Percentiles rank a stretch among this genome's conserved stretches.
Evolutionary conservation across 2,888 invertebrate species (phyloP).

Genomic region (Tetragonula carbonaria): DNA sequence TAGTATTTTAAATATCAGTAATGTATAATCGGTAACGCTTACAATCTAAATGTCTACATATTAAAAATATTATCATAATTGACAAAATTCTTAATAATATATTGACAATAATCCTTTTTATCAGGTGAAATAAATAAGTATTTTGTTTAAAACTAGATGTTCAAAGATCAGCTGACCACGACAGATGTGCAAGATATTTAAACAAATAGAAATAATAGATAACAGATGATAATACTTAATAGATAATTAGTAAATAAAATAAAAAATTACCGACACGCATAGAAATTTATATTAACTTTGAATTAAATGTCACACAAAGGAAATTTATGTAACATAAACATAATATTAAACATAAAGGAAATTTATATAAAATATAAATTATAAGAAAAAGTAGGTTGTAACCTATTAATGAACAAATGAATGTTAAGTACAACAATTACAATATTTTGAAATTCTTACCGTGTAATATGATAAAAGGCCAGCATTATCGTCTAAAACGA

Average conservation of each 20-base stretch:
- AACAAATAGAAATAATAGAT: not conserved
- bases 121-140: not conserved
- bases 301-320: not conserved
- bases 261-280: not conserved
- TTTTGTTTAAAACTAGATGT: not conserved
- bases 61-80: not conserved
- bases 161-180: slow-evolving; percentile 47
- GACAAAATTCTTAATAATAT: not conserved
- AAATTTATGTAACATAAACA: too few species aligned
- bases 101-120: not conserved
- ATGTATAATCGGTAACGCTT: not conserved
- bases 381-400: slow-evolving; percentile 30
- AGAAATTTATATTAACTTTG: not conserved
- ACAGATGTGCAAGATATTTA: slow-evolving; percentile 20
- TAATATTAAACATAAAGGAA: too few species aligned
- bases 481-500: slow-evolving; percentile 98
- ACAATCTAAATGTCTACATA: too few species aligned
- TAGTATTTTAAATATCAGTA: not conserved
- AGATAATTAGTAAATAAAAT: not conserved
- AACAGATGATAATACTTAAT: not conserved
- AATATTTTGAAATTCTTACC: slow-evolving; percentile 86
- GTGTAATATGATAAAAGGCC: slow-evolving; percentile 99
- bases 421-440: not conserved
- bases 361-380: too few species aligned
- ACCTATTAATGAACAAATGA: slow-evolving; percentile 39